phyloP scores from a whole-genome alignment of 2,113 vertebrate genomes.

The Vulpes ferrilata region DNA sequence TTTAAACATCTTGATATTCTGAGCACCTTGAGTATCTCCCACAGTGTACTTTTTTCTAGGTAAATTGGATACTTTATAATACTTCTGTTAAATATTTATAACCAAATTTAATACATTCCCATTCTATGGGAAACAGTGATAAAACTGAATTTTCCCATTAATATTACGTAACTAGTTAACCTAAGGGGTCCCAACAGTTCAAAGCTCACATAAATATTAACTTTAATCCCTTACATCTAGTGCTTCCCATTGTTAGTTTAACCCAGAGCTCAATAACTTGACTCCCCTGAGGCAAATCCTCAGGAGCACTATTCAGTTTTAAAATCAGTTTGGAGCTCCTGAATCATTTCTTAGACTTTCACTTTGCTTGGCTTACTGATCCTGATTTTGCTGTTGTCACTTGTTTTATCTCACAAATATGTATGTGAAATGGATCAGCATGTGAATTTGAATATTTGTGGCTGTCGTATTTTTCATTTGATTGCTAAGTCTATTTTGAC shows the following conservation, averaged over 20 bases:
- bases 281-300: conserved; percentile 49
- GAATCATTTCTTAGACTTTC: conserved; percentile 20
- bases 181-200: conserved; percentile 42
- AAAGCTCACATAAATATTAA: conserved; percentile 76
- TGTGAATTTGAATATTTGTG: conserved; percentile 16
- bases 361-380: conserved; percentile 7
- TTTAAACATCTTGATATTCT: not conserved
- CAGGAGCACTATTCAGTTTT: not conserved
- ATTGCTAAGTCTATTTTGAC: not conserved
- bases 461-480: not conserved
- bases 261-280: conserved; percentile 28
- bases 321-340: not conserved
- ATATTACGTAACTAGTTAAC: conserved; percentile 57
- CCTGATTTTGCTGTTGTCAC: not conserved
- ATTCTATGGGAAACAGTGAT: conserved; percentile 43
- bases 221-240: conserved; percentile 9
- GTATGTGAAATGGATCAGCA: not conserved
- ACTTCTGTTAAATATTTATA: not conserved
- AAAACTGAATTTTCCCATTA: conserved; percentile 59
- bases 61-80: not conserved
- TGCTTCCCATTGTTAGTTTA: conserved; percentile 58
- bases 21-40: not conserved
- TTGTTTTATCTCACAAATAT: not conserved
- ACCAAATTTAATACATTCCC: not conserved
- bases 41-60: not conserved